Evolutionary conservation across 2,113 vertebrate species (phyloP).

Genomic region (Okapia johnstoni): DNA sequence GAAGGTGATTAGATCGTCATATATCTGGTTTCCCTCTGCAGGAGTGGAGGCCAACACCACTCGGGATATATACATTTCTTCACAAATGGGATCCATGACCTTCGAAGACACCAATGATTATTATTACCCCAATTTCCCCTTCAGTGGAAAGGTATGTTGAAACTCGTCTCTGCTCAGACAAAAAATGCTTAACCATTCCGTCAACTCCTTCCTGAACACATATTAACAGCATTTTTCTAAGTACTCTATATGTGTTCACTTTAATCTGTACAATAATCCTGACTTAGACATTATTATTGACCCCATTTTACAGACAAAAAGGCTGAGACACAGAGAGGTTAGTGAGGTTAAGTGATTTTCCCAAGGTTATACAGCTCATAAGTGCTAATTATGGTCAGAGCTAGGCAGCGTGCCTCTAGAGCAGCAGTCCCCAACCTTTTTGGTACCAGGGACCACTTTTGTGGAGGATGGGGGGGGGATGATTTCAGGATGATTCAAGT

Average conservation of each 20-base stretch:
- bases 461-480: background rate
- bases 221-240: background rate
- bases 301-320: background rate
- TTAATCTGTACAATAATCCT: background rate
- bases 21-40: background rate
- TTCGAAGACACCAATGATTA: conserved; percentile 72
- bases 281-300: background rate
- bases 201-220: background rate
- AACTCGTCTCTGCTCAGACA: background rate
- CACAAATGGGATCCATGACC: conserved; percentile 29
- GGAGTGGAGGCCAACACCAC: conserved; percentile 57
- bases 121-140: conserved; percentile 73
- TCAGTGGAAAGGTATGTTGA: conserved; percentile 76
- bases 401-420: background rate
- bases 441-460: background rate
- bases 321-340: background rate
- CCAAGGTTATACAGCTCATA: background rate
- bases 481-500: background rate
- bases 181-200: background rate
- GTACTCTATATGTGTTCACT: background rate
- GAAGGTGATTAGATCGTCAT: background rate
- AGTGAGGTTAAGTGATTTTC: background rate
- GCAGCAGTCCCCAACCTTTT: background rate
- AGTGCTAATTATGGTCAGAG: background rate
- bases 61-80: conserved; percentile 67